Conservation (phyloP, 2,797 vertebrate genomes). For the Propithecus perrieri region DNA sequence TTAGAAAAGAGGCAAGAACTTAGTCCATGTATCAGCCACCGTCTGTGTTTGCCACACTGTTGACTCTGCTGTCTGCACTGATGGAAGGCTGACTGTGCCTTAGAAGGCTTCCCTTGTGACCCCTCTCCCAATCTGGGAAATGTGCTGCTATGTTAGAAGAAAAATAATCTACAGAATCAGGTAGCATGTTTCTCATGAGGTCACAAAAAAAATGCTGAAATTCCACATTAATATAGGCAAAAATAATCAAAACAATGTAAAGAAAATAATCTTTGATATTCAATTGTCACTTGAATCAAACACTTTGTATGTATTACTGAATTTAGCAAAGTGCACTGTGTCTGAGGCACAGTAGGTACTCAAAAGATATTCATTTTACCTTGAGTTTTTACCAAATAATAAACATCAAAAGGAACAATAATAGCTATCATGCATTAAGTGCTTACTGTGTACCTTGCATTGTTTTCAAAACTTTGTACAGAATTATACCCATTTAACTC, state of each 20-base stretch:
- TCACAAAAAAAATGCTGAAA: background rate
- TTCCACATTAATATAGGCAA: background rate
- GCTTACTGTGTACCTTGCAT: background rate
- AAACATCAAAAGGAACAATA: background rate
- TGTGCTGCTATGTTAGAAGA: background rate
- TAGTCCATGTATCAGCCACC: background rate
- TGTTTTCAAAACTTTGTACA: background rate
- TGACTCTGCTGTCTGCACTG: background rate
- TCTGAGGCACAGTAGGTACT: background rate
- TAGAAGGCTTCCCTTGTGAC: background rate
- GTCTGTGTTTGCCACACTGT: fast-evolving
- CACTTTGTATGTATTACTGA: background rate
- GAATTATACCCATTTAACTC: background rate
- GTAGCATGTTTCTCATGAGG: background rate
- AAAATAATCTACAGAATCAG: background rate
- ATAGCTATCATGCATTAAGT: background rate
- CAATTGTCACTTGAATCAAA: background rate
- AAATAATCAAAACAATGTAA: background rate
- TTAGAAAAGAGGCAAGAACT: constrained; percentile 49
- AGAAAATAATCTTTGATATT: background rate
- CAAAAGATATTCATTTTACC: background rate
- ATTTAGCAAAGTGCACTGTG: background rate
- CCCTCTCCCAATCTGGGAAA: background rate
- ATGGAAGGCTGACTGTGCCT: too few species aligned
- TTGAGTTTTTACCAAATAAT: background rate